A percentile compares a stretch with the other conserved stretches of the same genome.
Evolutionary conservation across 2,797 vertebrate species (phyloP).

Genomic region (Etheostoma nigrum): DNA sequence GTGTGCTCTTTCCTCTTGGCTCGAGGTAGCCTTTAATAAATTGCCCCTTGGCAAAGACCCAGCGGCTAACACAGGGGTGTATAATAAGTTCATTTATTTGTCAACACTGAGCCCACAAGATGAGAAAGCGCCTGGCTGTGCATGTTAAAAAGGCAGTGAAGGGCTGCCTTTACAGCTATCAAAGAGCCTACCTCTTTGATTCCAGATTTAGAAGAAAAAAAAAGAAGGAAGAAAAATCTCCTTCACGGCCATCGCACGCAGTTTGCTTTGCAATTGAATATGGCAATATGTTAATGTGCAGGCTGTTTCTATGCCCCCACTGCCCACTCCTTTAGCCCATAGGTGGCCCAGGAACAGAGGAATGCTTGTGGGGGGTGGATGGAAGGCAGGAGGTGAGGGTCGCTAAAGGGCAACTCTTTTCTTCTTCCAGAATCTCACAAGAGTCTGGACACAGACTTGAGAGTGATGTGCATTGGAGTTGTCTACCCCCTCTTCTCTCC

Average conservation of each 20-base stretch:
- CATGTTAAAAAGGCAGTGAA: conserved; percentile 84
- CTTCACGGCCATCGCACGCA: conserved; percentile 85
- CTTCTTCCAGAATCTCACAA: conserved; percentile 84
- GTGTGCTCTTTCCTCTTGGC: conserved; percentile 79
- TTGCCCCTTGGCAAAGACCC: conserved; percentile 75
- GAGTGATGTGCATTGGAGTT: conserved; percentile 86
- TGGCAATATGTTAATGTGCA: conserved; percentile 89
- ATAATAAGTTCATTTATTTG: conserved; percentile 89
- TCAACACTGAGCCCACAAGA: conserved; percentile 84
- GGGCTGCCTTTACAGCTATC: conserved; percentile 79
- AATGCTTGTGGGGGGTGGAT: conserved; percentile 64
- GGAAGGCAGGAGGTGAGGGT: conserved; percentile 72
- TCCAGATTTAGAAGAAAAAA: conserved; percentile 58
- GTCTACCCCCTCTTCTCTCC: conserved; percentile 67
- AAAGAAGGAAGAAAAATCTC: conserved; percentile 78
- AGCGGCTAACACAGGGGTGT: conserved; percentile 81
- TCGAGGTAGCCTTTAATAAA: conserved; percentile 80
- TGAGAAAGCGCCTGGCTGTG: conserved; percentile 82
- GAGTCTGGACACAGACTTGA: conserved; percentile 87
- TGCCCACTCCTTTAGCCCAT: conserved; percentile 85
- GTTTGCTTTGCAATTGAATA: conserved; percentile 90
- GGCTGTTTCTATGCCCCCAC: conserved; percentile 78
- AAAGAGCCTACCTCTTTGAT: conserved; percentile 83
- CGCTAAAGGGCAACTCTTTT: conserved; percentile 79
- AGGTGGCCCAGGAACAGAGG: conserved; percentile 90